phyloP scores from a whole-genome alignment of 2,797 vertebrate species.

The Cryptoprocta ferox region DNA sequence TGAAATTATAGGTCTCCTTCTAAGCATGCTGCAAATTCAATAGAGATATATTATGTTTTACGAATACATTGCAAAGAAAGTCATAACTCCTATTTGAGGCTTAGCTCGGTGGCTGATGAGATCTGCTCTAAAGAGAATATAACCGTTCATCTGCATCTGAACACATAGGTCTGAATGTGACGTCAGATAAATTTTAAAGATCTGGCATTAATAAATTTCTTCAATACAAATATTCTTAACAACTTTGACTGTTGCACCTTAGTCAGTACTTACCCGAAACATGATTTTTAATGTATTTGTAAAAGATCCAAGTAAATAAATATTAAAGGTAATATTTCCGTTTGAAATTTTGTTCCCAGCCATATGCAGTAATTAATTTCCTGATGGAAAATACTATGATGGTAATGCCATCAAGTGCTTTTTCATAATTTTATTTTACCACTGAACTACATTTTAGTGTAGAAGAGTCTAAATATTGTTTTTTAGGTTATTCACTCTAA shows the following conservation, averaged over 20 bases:
- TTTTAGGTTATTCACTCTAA: constrained; percentile 3
- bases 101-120: background rate
- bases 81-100: background rate
- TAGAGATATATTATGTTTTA: constrained; percentile 65
- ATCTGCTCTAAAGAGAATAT: constrained; percentile 30
- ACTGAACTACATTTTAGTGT: constrained; percentile 11
- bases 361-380: background rate
- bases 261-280: constrained; percentile 32
- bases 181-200: constrained; percentile 67
- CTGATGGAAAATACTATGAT: background rate
- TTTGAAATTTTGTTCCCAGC: constrained; percentile 25
- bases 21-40: constrained; percentile 67
- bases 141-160: constrained; percentile 5
- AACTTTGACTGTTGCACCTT: constrained; percentile 53
- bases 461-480: background rate
- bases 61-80: background rate
- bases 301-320: background rate
- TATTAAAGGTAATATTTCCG: background rate
- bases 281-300: background rate
- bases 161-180: constrained; percentile 27
- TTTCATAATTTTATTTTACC: constrained; percentile 31
- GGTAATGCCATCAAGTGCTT: constrained; percentile 9
- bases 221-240: constrained; percentile 17
- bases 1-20: constrained; percentile 63
- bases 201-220: constrained; percentile 43